Evolutionary conservation across 2,797 vertebrate species (phyloP).

Genomic region (Chanos chanos): DNA sequence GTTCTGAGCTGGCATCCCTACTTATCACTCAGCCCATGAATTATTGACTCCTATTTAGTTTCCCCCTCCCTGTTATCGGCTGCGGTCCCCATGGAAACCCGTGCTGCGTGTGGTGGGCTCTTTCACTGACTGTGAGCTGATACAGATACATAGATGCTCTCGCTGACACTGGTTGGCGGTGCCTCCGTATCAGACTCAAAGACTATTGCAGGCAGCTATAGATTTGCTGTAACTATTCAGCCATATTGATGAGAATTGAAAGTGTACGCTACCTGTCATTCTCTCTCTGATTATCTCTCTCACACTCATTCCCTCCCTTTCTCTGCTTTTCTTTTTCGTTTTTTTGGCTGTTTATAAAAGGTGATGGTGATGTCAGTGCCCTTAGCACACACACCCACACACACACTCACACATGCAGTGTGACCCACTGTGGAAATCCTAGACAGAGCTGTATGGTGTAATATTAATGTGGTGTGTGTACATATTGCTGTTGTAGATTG

Average conservation of each 20-base stretch:
- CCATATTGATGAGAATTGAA: too few species aligned
- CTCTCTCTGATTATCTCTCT: not conserved
- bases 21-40: slow-evolving; percentile 14
- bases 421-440: not conserved
- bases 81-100: slow-evolving; percentile 11
- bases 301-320: not conserved
- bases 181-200: too few species aligned
- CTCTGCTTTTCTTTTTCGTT: not conserved
- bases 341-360: not conserved
- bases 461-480: not conserved
- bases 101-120: too few species aligned
- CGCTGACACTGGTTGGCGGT: too few species aligned
- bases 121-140: too few species aligned
- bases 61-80: not conserved
- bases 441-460: too few species aligned
- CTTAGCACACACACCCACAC: not conserved
- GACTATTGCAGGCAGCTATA: too few species aligned
- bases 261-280: not conserved
- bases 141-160: too few species aligned
- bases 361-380: too few species aligned
- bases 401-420: not conserved
- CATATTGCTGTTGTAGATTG: slow-evolving; percentile 70
- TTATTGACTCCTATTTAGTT: slow-evolving; percentile 10
- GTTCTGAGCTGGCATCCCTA: too few species aligned
- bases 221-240: too few species aligned